Percentiles rank a stretch among this genome's conserved stretches.
phyloP scores from a whole-genome alignment of 2,113 vertebrate species.

The Paralichthys olivaceus region DNA sequence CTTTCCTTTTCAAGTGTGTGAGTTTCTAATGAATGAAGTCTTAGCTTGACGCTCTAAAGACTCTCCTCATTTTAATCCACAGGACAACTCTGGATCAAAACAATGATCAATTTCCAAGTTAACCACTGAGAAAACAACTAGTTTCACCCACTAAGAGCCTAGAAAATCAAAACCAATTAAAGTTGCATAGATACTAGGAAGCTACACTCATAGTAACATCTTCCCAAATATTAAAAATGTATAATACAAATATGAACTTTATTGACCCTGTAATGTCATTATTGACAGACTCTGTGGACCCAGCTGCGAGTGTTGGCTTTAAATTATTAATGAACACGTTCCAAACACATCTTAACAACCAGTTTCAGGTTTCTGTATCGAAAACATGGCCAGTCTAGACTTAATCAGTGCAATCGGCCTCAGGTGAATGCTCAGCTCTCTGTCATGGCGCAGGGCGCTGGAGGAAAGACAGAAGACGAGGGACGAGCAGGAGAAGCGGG shows the following conservation, averaged over 20 bases:
- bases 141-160: no score
- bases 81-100: no score
- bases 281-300: constrained; percentile 13
- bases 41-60: background rate
- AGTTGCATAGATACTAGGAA: no score
- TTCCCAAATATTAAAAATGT: background rate
- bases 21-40: background rate
- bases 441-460: constrained; percentile 82
- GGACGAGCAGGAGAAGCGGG: constrained; percentile 85
- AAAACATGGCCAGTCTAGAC: constrained; percentile 21
- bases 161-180: no score
- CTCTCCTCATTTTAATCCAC: no score
- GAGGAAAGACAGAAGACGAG: constrained; percentile 86
- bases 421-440: background rate
- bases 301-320: constrained; percentile 9
- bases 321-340: constrained; percentile 70
- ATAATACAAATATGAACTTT: constrained; percentile 4
- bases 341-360: constrained; percentile 49
- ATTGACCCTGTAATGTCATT: constrained; percentile 4
- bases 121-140: no score
- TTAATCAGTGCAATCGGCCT: constrained; percentile 29
- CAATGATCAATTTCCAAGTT: no score
- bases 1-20: background rate
- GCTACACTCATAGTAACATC: no score
- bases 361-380: constrained; percentile 58